phyloP scores from a whole-genome alignment of 2,888 invertebrate genomes.

The Colostygia pectinataria region DNA sequence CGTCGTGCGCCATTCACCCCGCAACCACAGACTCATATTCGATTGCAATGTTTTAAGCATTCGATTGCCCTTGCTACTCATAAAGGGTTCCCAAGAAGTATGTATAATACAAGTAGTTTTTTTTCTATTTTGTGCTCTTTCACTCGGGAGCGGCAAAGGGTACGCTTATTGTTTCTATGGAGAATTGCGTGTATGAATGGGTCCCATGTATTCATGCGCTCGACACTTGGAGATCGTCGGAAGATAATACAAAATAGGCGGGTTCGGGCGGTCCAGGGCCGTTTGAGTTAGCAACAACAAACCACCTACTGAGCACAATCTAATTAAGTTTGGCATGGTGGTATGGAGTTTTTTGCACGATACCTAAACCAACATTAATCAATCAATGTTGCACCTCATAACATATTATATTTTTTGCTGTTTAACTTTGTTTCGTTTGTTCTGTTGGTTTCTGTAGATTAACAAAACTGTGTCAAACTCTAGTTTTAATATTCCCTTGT shows the following conservation, averaged over 20 bases:
- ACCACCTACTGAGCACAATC: conserved; percentile 60
- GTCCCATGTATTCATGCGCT: conserved; percentile 67
- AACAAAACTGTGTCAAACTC: conserved; percentile 9
- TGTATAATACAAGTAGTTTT: conserved; percentile 65
- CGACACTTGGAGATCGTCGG: conserved; percentile 70
- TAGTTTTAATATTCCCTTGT: conserved; percentile 33
- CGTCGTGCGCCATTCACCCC: conserved; percentile 58
- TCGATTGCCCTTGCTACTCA: conserved; percentile 77
- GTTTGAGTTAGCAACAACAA: conserved; percentile 66
- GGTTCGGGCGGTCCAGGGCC: conserved; percentile 64
- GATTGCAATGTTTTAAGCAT: conserved; percentile 81
- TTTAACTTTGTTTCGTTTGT: too few relatives aligned
- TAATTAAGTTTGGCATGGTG: conserved; percentile 18
- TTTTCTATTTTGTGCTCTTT: conserved; percentile 70
- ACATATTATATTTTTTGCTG: too few relatives aligned
- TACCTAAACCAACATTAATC: too few relatives aligned
- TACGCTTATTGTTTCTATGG: conserved; percentile 77
- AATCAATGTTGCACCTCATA: too few relatives aligned
- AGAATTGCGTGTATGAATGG: conserved; percentile 77
- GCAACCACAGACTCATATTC: conserved; percentile 66
- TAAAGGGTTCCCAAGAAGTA: conserved; percentile 80
- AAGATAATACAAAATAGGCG: conserved; percentile 72
- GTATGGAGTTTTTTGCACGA: too few relatives aligned
- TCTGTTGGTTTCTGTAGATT: too few relatives aligned
- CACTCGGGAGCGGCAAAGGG: conserved; percentile 71